Base-by-base conservation (phyloP, 2,797 vertebrate genomes). In the Ibycter americanus region DNA sequence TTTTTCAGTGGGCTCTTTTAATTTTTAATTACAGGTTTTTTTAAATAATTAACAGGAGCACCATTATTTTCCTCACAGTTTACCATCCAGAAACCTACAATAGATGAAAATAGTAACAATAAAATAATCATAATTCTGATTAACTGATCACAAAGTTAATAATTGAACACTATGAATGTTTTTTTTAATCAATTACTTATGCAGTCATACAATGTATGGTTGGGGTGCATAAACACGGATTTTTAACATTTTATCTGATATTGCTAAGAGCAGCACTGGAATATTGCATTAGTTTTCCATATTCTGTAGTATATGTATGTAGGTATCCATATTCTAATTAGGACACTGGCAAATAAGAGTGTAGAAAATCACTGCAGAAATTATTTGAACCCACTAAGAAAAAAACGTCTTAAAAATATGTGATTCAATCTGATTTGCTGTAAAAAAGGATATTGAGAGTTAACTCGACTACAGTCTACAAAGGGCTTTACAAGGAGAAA, bases 401-500 rank as follows among this genome's bases (percentile, higher is more conserved):
- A 59, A 80, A 83, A 72, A 36, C 26, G 12, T n/a, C 56, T 66
- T 52, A 44, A 77, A 80, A 71, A 47, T 3, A 14, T 0, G 15
- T 44, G 22, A 27, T 52, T 54, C n/a, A n/a, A 5, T 10, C n/a
- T 54, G 62, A n/a, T 74, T 87, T 73, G 40, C 22, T 49, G 40
- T 36, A 68, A 81, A 8, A 36, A 83, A 77, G 63, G 38, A 34
- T 46, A 10, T 3, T 49, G 80, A 62, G 92, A 81, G 58, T 90
- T 80, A 61, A 92, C 62, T 38, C n/a, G 21, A 36, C 34, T 81
- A 1, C 31, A 38, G 29, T 0, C 4, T 55, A 65, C 36, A 63
- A 87, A 90, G 79, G 52, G 62, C 72, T 84, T 61, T 36, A 58
- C 74, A 87, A 85, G 76, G 68, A 86, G 90, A 61, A 94, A 91